These are phyloP conservation scores for Temnothorax nylanderi DNA, from an alignment of 1,140 invertebrate species.

Conservation along the genomic window DNA sequence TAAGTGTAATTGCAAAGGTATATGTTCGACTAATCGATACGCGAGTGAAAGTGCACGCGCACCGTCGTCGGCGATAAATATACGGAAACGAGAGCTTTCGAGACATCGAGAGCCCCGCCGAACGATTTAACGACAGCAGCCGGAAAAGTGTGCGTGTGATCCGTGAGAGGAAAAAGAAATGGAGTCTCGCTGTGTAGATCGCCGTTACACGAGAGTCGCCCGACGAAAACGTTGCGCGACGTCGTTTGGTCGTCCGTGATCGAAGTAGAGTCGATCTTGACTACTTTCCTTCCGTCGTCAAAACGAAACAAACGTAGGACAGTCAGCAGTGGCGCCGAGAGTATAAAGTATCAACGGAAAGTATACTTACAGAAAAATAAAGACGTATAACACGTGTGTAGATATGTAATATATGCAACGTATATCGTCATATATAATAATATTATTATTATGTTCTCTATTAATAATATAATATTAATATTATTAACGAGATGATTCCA, in stretches of 20 bases:
- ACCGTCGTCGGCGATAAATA: slow-evolving; percentile 22
- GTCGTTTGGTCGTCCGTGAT: slow-evolving; percentile 65
- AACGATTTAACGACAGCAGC: slow-evolving; percentile 18
- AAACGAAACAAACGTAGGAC: slow-evolving; percentile 66
- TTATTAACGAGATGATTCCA: neutral
- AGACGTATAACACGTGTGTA: slow-evolving; percentile 45
- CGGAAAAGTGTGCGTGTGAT: slow-evolving; percentile 53
- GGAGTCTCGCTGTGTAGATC: slow-evolving; percentile 43
- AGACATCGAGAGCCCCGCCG: slow-evolving; percentile 12
- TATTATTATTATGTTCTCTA: too few relatives aligned
- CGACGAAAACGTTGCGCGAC: slow-evolving; percentile 40
- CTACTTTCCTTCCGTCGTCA: slow-evolving; percentile 56
- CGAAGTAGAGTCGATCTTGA: slow-evolving; percentile 52
- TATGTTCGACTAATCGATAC: slow-evolving; percentile 46
- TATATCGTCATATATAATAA: neutral
- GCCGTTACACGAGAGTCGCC: slow-evolving; percentile 21
- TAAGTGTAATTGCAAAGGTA: slow-evolving; percentile 34
- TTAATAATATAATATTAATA: too few relatives aligned
- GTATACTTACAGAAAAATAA: slow-evolving; percentile 52
- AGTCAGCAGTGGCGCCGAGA: slow-evolving; percentile 65
- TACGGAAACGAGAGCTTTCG: slow-evolving; percentile 34
- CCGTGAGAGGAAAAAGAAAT: slow-evolving; percentile 56
- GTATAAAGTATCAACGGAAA: slow-evolving; percentile 62
- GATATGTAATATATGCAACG: slow-evolving; percentile 55
- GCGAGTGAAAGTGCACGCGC: slow-evolving; percentile 28